A percentile compares a stretch with the other conserved stretches of the same genome.
phyloP scores from a whole-genome alignment of 2,113 vertebrate genomes.

The Nematolebias whitei region DNA sequence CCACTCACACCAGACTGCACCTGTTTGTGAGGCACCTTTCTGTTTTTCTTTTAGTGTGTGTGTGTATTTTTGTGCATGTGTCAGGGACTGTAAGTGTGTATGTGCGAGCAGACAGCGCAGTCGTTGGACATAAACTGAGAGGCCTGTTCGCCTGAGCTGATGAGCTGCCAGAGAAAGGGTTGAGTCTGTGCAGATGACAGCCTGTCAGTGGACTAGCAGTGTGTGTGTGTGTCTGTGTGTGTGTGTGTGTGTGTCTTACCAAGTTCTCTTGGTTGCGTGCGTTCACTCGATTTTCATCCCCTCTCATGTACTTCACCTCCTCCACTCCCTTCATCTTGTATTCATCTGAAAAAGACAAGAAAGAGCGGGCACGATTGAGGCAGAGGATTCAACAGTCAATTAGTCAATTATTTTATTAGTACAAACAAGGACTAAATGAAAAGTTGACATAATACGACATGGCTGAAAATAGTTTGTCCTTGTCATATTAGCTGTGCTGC shows the following conservation, averaged over 20 bases:
- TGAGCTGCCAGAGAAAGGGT: slow-evolving; percentile 53
- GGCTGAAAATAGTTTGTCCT: background rate
- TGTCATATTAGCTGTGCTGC: slow-evolving; percentile 12
- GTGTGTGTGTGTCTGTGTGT: slow-evolving; percentile 6
- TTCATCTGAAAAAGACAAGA: slow-evolving; percentile 85
- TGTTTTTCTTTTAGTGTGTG: slow-evolving; percentile 7
- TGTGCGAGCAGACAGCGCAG: slow-evolving; percentile 20
- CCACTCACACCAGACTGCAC: slow-evolving; percentile 48
- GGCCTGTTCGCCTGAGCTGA: slow-evolving; percentile 43
- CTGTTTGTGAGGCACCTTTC: slow-evolving; percentile 32
- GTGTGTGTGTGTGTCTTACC: slow-evolving; percentile 68
- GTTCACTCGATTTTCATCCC: slow-evolving; percentile 80
- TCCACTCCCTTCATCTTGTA: slow-evolving; percentile 97
- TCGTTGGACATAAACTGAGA: slow-evolving; percentile 40
- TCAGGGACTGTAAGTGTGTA: slow-evolving; percentile 25
- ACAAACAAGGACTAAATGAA: slow-evolving; percentile 1
- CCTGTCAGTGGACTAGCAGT: slow-evolving; percentile 32
- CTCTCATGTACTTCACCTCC: slow-evolving; percentile 89
- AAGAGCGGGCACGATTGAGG: slow-evolving; percentile 35
- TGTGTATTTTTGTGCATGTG: slow-evolving; percentile 18
- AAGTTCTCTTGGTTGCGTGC: slow-evolving; percentile 83
- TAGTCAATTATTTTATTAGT: slow-evolving; percentile 10
- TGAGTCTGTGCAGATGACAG: slow-evolving; percentile 42
- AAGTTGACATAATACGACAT: background rate
- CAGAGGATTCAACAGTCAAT: slow-evolving; percentile 20